Base-by-base conservation (phyloP, 2,888 invertebrate genomes). In the Mythimna impura region DNA sequence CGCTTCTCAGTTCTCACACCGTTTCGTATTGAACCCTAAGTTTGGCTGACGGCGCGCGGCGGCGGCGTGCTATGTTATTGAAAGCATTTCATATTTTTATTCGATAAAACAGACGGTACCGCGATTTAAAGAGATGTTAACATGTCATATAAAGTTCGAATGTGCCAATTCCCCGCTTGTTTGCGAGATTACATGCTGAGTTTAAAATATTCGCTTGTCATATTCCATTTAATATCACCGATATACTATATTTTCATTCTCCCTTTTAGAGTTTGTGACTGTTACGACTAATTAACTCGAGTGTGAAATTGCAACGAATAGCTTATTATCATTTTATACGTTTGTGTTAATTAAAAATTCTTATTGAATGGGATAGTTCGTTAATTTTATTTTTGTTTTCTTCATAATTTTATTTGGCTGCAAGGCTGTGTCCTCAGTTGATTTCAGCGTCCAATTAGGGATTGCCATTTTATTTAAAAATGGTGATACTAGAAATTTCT, bases 81-180 rank as follows among this genome's bases (percentile, higher is more conserved):
- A 90, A 87, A 84, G 81, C 82, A 87, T 91, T 88, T 89, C 90
- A 91, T 91, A 91, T 89, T 92, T 89, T 92, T 90, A 91, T 90
- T 87, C 78, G 84, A 89, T 84, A 85, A 86, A 81, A 78, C 74
- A 71, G 83, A 77, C 73, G 62, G 80, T 47, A 71, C 54, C 68
- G 65, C 62, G 25, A 63, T 73, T 88, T 89, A 91, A 92, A 90
- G 87, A 91, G 90, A 90, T 90, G 91, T 92, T 88, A 89, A 88
- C 86, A 90, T 71, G 88, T 90, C 90, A 91, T 92, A 89, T 88
- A 89, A 89, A 89, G 87, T 86, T 88, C 80, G 82, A 80, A 87
- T 84, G 84, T 88, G 91, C 90, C 86, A 91, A 91, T 89, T 88
- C 85, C 71, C 81, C 77, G 83, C 88, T 88, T 92, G 89, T 91